Base-by-base conservation (phyloP, 2,113 vertebrate species). In the Cinclus mexicanus region DNA sequence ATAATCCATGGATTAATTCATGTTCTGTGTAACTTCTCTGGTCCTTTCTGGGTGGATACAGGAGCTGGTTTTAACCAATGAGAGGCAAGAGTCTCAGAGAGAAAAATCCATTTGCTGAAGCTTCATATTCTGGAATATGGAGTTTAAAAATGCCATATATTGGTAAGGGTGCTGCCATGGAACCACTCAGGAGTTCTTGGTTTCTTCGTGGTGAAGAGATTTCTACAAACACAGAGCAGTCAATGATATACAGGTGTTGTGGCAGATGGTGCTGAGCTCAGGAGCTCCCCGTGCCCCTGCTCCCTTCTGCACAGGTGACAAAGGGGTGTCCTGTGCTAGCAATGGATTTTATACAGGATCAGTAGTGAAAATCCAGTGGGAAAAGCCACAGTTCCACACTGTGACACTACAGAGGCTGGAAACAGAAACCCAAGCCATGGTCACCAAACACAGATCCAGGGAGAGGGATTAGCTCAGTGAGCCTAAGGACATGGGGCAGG, bases 301-400 rank as follows among this genome's bases (percentile, higher is more conserved):
- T 65, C 60, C 46, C 25, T 15, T 1, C 64, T 21, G 67, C 53
- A 23, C 53, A 29, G 42, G 44, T 12, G 76, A 46, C 63, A 68
- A 23, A 31, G 44, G 1, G 2, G 14, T 6, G n/a, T 10, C 74
- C 71, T 35, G 46, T 29, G 23, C 24, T 10, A 46, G 49, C 14
- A 37, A 1, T 0, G 7, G 18, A 31, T 35, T 41, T 37, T 3
- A 10, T 6, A 14, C 25, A 10, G 60, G 25, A 19, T 13, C 72
- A 16, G 5, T 13, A 44, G 35, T 11, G 50, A 71, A 9, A 63
- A 55, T 20, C 47, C 79, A 12, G 25, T 20, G 47, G 39, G 11
- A n/a, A 69, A 42, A 78, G 39, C 25, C 67, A n/a, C 35, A 41
- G 20, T 5, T 81, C 46, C 49, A 24, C 5, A 14, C 4, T 76